phyloP scores from a whole-genome alignment of 2,888 invertebrate species.

The Blomia tropicalis region DNA sequence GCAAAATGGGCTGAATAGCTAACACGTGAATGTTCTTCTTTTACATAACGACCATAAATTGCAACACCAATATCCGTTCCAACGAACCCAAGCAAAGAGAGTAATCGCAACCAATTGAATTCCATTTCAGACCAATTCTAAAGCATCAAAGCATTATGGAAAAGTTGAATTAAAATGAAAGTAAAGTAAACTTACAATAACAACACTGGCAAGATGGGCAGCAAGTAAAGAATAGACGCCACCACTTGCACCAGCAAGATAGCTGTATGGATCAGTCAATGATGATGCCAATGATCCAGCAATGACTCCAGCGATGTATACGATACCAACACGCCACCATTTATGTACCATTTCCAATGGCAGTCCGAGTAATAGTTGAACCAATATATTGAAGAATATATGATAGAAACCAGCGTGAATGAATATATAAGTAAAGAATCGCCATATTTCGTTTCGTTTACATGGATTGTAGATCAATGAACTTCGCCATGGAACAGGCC shows the following conservation, averaged over 20 bases:
- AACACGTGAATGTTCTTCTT: not conserved
- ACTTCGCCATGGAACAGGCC: constrained; percentile 60
- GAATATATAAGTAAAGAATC: constrained; percentile 86
- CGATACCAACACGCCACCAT: constrained; percentile 73
- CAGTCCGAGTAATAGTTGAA: constrained; percentile 79
- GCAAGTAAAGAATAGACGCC: constrained; percentile 86
- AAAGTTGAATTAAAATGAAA: not conserved
- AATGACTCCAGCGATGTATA: constrained; percentile 65
- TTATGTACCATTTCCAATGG: constrained; percentile 91
- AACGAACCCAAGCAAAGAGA: constrained; percentile 63
- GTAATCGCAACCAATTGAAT: constrained; percentile 64
- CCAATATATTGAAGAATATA: constrained; percentile 69
- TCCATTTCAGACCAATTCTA: constrained; percentile 97
- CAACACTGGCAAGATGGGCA: constrained; percentile 77
- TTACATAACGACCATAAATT: constrained; percentile 54
- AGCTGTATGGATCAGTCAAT: constrained; percentile 44
- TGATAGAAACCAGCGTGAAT: constrained; percentile 70
- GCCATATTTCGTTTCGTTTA: constrained; percentile 71
- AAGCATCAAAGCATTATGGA: constrained; percentile 6
- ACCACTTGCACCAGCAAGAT: constrained; percentile 79
- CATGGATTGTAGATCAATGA: constrained; percentile 74
- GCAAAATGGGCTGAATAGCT: constrained; percentile 57
- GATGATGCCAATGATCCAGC: constrained; percentile 46
- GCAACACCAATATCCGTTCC: constrained; percentile 73
- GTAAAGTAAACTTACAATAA: constrained; percentile 48